Evolutionary conservation across 2,113 vertebrate genomes (phyloP), one percentile per base, ranked within the genome.

Genomic region (Arenaria interpres): DNA sequence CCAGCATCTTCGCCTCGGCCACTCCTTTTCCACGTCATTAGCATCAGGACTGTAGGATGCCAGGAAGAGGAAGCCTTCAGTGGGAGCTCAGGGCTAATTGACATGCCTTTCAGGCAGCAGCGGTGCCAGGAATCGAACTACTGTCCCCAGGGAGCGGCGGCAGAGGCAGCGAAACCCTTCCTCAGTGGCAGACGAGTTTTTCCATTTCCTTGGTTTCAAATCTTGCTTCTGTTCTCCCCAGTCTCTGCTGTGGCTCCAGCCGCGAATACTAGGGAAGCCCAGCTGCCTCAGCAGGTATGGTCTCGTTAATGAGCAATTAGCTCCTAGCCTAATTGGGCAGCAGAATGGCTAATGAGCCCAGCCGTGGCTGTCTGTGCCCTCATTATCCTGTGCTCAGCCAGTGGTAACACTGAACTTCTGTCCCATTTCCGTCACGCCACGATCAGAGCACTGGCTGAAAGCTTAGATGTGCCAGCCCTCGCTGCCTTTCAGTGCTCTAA

Each of bases 281-380:
- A 95, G 97, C 96, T 97, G 97, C 96, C 94, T 95, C 95, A 88
- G 95, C 97, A 97, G 95, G 97, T 93, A 95, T 0, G 66, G 57
- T 21, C 89, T 97, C 76, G n/a, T 96, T 97, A 97, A 96, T 86
- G 97, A 96, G 97, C 97, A 97, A 98, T 98, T 97, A 97, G 96
- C 94, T 96, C 88, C 85, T 18, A 92, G 96, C 94, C 96, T 97
- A 97, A 98, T 97, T 98, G 97, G 97, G 96, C 97, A 97, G 97
- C 77, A 87, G 97, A 94, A 95, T 94, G 96, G 94, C 96, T 97
- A 97, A 97, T 96, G 97, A 96, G 95, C 92, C 91, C 88, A 72
- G 93, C 85, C 89, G 2, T 6, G 81, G 83, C 4, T 91, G 88
- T 74, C 82, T 72, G 90, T 94, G 93, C 96, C 95, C 96, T 98